A percentile compares a stretch with the other conserved stretches of the same genome.
Conservation (phyloP, 2,113 vertebrate genomes). For the Asarcornis scutulata region DNA sequence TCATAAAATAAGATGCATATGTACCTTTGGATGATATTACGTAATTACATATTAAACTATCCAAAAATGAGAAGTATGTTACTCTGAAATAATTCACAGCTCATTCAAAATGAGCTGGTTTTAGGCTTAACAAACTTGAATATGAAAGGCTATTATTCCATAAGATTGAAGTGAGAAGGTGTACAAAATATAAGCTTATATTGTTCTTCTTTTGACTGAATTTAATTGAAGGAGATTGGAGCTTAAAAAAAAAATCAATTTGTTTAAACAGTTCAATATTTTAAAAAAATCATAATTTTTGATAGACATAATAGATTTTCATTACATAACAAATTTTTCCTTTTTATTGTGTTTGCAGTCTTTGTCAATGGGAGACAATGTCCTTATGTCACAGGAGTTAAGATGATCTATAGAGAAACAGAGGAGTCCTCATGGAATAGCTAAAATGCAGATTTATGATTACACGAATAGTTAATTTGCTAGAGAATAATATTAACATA, state of each 20-base stretch:
- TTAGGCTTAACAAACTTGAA: neutral
- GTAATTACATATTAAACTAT: neutral
- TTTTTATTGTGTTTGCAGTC: neutral
- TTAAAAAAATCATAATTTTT: neutral
- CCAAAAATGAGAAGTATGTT: neutral
- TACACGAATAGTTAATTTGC: neutral
- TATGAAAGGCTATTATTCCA: neutral
- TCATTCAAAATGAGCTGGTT: neutral
- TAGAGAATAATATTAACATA: neutral
- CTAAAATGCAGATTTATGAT: neutral
- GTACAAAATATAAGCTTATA: neutral
- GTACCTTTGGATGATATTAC: neutral
- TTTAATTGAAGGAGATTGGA: neutral
- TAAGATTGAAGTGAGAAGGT: neutral
- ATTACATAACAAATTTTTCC: neutral
- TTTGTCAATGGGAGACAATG: neutral
- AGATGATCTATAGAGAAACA: neutral
- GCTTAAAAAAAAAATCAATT: neutral
- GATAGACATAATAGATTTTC: neutral
- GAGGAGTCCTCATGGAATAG: neutral
- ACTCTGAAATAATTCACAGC: neutral
- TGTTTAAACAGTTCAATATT: neutral
- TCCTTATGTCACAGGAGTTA: neutral
- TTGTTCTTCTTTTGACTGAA: neutral
- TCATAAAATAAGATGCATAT: neutral